Evolutionary conservation across 2,113 vertebrate genomes (phyloP), one percentile per base, ranked within the genome.

Genomic region (Ctenomys sociabilis): DNA sequence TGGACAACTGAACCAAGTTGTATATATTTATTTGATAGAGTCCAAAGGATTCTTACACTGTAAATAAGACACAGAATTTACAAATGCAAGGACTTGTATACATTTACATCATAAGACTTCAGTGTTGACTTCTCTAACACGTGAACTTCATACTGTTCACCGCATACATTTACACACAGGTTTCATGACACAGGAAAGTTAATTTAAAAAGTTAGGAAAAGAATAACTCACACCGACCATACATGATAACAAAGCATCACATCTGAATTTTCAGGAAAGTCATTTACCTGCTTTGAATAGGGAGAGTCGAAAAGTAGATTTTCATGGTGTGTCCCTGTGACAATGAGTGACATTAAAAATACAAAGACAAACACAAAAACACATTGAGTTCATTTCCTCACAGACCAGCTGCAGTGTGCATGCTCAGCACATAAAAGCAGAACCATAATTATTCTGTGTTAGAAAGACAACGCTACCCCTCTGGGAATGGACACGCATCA

Each of bases 71-170:
- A 0, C 37, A 85, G 5, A 4, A 84, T 72, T 64, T 63, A 59
- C 54, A 64, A 92, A 73, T 37, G 26, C 14, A 94, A 75, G 37
- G 75, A 7, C 91, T 11, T 2, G 94, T 88, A 92, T 95, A 85
- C 30, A 52, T 5, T 66, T 61, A 54, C 52, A 78, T 80, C 21
- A 82, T 5, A 68, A 82, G 35, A 32, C 19, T 80, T 91, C 73
- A 32, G 59, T 81, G 81, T 93, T 63, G 5, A 45, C 13, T 87
- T 87, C 77, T 85, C 9, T 75, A 35, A 63, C 16, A 88, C 24
- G 21, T 86, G 91, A 92, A 12, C 59, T 45, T 19, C 5, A 90
- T 84, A 68, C 6, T 45, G 45, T 21, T 9, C 40, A 80, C 30
- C 28, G 2, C 28, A 54, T 80, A 54, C 16, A 43, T 89, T 91